Evolutionary conservation across 1,140 invertebrate genomes (phyloP).

Genomic region (Oryctes rhinoceros): DNA sequence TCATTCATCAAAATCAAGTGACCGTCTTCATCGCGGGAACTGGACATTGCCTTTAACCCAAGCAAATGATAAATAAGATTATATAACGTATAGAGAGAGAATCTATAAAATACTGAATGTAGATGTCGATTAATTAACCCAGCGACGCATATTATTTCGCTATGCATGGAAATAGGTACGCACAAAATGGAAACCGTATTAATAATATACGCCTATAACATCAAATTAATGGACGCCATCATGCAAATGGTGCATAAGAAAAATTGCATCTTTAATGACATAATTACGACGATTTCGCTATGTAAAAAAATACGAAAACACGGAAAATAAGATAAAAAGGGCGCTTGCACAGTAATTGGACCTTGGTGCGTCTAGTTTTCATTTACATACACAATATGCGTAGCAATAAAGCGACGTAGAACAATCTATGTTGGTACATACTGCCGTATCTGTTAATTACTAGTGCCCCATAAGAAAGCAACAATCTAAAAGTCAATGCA

Average conservation of each 20-base stretch:
- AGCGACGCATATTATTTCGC: neutral
- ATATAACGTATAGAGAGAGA: neutral
- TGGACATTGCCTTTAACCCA: neutral
- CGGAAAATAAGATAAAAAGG: neutral
- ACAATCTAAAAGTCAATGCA: too few species aligned
- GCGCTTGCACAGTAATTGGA: neutral
- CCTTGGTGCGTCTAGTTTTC: neutral
- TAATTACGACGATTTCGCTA: neutral
- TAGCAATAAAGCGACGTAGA: too few species aligned
- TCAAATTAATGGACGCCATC: neutral
- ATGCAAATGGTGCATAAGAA: neutral
- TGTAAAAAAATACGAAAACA: neutral
- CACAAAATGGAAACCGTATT: too few species aligned
- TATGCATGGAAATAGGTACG: neutral
- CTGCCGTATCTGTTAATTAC: too few species aligned
- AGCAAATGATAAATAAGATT: neutral
- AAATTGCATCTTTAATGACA: constrained; percentile 10
- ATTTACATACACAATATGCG: too few species aligned
- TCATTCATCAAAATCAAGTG: too few species aligned
- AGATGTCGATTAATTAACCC: constrained; percentile 1
- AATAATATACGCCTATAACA: neutral
- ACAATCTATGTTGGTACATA: too few species aligned
- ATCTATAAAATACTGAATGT: neutral
- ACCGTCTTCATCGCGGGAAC: too few species aligned
- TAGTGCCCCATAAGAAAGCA: too few species aligned